A percentile compares a stretch with the other conserved stretches of the same genome.
These are phyloP conservation scores for Apodemia mormo DNA, from an alignment of 2,888 invertebrate genomes.

Conservation along the genomic window DNA sequence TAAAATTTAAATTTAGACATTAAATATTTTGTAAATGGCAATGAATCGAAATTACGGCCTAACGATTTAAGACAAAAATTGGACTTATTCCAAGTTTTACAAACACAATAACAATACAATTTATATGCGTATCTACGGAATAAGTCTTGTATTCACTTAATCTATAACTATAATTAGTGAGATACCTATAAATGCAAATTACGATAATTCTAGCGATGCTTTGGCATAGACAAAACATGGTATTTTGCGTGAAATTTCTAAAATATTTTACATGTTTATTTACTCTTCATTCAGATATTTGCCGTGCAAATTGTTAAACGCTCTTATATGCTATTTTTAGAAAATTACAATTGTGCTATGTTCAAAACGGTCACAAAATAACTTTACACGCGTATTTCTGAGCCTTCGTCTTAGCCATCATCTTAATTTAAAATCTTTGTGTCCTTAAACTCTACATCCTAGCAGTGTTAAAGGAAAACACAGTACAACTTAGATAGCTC, in stretches of 20 bases:
- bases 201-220: constrained; percentile 80
- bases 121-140: constrained; percentile 65
- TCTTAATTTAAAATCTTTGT: too few relatives aligned
- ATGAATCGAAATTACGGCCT: constrained; percentile 30
- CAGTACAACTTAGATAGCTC: too few relatives aligned
- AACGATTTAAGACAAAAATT: constrained; percentile 44
- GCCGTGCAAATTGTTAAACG: not conserved
- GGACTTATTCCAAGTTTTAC: constrained; percentile 71
- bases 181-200: constrained; percentile 81
- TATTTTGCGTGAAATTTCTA: constrained; percentile 47
- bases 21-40: not conserved
- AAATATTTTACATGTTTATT: not conserved
- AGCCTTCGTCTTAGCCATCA: too few relatives aligned
- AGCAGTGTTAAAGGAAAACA: too few relatives aligned
- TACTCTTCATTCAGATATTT: not conserved
- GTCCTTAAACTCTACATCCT: too few relatives aligned
- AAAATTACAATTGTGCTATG: not conserved
- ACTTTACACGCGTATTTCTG: not conserved
- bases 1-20: not conserved
- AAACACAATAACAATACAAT: constrained; percentile 59
- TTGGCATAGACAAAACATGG: constrained; percentile 82
- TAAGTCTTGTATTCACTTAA: constrained; percentile 79
- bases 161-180: constrained; percentile 74
- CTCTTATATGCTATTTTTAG: not conserved
- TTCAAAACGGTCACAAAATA: not conserved